Evolutionary conservation across 2,113 vertebrate species (phyloP).

Genomic region (Astatotilapia flaviijosephi): DNA sequence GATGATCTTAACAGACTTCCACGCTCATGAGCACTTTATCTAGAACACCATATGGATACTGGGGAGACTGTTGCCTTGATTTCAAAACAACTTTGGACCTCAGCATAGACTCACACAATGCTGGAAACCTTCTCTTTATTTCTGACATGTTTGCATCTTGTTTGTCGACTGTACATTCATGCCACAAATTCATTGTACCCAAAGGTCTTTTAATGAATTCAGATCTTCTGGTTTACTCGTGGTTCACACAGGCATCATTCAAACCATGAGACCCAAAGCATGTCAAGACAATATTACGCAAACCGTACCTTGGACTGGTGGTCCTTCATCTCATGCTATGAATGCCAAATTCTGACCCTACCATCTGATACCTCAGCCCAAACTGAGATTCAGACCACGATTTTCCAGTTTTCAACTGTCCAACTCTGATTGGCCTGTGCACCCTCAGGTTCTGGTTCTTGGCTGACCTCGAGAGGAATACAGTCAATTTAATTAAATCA

Average conservation of each 20-base stretch:
- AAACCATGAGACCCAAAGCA: not conserved
- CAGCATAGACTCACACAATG: not conserved
- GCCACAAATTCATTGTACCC: not conserved
- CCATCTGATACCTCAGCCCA: not conserved
- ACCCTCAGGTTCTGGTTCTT: not conserved
- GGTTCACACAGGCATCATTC: not conserved
- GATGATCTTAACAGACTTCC: not conserved
- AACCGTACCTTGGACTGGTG: not conserved
- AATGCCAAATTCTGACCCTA: not conserved
- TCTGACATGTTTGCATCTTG: not conserved
- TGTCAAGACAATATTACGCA: not conserved
- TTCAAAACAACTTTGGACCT: not conserved
- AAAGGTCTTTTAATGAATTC: not conserved
- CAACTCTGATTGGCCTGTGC: not conserved
- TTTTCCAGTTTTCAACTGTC: not conserved
- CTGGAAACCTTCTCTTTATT: not conserved
- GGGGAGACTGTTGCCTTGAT: not conserved
- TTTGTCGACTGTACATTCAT: not conserved
- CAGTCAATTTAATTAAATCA: not conserved
- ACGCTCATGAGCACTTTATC: not conserved
- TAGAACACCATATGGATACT: not conserved
- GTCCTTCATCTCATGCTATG: not conserved
- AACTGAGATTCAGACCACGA: not conserved
- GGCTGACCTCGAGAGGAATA: not conserved
- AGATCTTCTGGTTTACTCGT: not conserved